Base-by-base conservation (phyloP, 2,113 vertebrate species). In the Aix galericulata region DNA sequence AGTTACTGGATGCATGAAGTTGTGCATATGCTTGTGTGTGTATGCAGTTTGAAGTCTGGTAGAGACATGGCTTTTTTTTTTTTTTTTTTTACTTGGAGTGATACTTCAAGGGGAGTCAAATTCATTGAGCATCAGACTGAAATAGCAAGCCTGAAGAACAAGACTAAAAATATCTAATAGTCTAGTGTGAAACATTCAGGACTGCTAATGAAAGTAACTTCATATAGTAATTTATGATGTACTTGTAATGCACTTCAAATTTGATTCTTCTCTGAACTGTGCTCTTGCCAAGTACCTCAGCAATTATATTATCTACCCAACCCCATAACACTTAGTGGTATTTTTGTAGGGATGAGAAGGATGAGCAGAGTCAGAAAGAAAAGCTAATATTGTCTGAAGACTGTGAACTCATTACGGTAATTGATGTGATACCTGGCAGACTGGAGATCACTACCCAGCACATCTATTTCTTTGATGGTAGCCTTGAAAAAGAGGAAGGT, bases 401-500 rank as follows among this genome's bases (percentile, higher is more conserved):
- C 93, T 99, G 99, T 92, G 99, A 99, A 97, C 97, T 99, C 80
- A 98, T 99, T 95, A 99, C 99, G 20, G 87, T 99, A 93, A 99
- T 99, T 93, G 99, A 99, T 10, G 97, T 99, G 76, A 99, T 99
- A 95, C 97, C 98, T 6, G 99, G 99, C 16, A 98, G 98, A n/a
- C 98, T 99, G 93, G 99, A 99, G 91, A 97, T 99, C 93, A 99
- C 99, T 88, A 99, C 99, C 15, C 99, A 99, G 36, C 99, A 99
- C 96, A 98, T 99, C 95, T 99, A 99, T 97, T 99, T 99, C 96
- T 99, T 98, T 69, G 99, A 99, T 95, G 95, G 98, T 92, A 99
- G 99, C 97, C 97, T 97, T 90, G 99, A 99, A 97, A 99, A 99
- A 93, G 99, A 99, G 86, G 99, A 99, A 97, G 99, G 99, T 99